Base-by-base conservation (phyloP, 1,140 invertebrate genomes). In the Chrysopa pallens region DNA sequence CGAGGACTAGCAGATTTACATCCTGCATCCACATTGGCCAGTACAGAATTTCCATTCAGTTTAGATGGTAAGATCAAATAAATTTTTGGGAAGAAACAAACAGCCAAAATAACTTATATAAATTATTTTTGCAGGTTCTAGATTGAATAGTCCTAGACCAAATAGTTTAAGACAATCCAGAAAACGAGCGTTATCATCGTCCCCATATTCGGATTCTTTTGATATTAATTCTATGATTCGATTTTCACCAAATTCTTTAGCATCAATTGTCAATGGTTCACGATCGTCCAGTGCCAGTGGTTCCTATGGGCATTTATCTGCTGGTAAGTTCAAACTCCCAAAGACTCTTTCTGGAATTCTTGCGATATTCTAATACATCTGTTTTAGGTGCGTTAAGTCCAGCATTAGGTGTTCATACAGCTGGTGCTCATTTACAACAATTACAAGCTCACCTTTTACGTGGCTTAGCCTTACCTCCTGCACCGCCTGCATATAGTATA, bases 221-320 rank as follows among this genome's bases (percentile, higher is more conserved):
- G 90, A 95, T 59, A 80, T 97, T 52, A 89, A 88, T 53, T 91
- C 89, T 39, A 84, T 95, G 70, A 94, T 96, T 50, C 74, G 91
- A 46, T 89, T 91, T 51, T 95, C 90, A 9, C 92, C 91, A 1
- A 93, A 90, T 49, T 93, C 89, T 31, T 62, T 96, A 43, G 82
- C 84, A 14, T 86, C 86, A n/a, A 79, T 91, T 38, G 83, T 91
- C 50, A 87, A 89, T 52, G 87, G 86, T 4, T 88, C 85, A 1
- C 68, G 84, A 36, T 80, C 79, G 42, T 87, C 84, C 31, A 87
- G 81, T 42, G 73, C 77, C 0, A 88, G 84, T 55, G 89, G 91
- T 11, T 91, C 87, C 43, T 93, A 93, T 64, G 90, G 89, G 11
- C 91, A 95, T 63, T 73, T 95, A 45, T 90, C 88, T 40, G 86